These are phyloP conservation scores for Echinometra lucunter DNA, from an alignment of 53 echinoderm and acorn worm genomes.

Conservation along the genomic window DNA sequence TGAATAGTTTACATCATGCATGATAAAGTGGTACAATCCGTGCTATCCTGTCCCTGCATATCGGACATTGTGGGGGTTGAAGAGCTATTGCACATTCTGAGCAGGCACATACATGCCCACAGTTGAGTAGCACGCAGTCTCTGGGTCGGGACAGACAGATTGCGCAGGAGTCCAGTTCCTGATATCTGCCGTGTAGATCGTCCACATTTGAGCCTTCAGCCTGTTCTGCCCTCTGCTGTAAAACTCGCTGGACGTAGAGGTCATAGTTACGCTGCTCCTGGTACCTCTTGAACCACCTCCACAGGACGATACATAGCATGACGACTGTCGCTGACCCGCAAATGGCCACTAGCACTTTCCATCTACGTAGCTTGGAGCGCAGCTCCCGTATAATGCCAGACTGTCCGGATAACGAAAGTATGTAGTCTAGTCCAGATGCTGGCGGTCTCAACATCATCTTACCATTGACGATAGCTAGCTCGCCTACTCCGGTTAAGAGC, in stretches of 20 bases:
- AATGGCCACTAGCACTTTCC: constrained; percentile 77
- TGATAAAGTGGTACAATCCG: constrained; percentile 94
- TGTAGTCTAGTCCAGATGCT: constrained; percentile 75
- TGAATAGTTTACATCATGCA: constrained; percentile 76
- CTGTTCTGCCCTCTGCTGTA: constrained; percentile 76
- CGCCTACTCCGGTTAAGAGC: constrained; percentile 87
- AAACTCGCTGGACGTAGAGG: constrained; percentile 77
- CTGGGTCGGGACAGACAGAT: constrained; percentile 86
- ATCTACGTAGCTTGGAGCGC: constrained; percentile 77
- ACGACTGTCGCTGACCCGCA: constrained; percentile 86
- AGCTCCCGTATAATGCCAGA: constrained; percentile 78
- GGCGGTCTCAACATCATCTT: constrained; percentile 85
- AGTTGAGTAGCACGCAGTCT: constrained; percentile 93
- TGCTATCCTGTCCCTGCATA: constrained; percentile 91
- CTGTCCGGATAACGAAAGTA: constrained; percentile 77
- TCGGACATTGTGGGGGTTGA: constrained; percentile 97
- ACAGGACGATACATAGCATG: constrained; percentile 67
- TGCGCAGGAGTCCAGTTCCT: constrained; percentile 84
- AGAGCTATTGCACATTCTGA: constrained; percentile 79
- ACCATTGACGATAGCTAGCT: constrained; percentile 80
- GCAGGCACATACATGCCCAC: constrained; percentile 97
- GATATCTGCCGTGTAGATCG: constrained; percentile 46
- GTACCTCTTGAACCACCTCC: constrained; percentile 80
- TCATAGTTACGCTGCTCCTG: constrained; percentile 73
- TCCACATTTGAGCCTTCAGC: constrained; percentile 81